Conservation (phyloP, 2,113 vertebrate genomes). For the Uropsilus gracilis region DNA sequence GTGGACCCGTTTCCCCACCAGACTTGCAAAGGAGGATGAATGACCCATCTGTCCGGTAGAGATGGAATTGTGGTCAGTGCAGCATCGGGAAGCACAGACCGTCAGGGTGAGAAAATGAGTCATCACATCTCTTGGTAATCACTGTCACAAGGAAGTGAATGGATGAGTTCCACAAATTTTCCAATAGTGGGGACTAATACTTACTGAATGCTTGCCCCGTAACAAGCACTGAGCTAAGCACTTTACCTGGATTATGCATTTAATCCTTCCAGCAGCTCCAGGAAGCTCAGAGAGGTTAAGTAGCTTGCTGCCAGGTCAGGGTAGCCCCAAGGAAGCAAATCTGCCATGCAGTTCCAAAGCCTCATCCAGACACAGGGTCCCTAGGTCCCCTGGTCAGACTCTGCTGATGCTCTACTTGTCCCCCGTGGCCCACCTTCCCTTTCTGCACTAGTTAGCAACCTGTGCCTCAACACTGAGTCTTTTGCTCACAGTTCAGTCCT, state of each 20-base stretch:
- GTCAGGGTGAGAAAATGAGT: not conserved
- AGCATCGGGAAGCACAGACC: not conserved
- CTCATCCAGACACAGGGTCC: not conserved
- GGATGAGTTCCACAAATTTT: not conserved
- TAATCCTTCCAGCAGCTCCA: constrained; percentile 23
- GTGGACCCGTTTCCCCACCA: not conserved
- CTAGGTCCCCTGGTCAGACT: too few relatives aligned
- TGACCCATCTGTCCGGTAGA: not conserved
- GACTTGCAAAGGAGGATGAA: not conserved
- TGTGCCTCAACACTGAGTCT: not conserved
- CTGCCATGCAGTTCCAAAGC: not conserved
- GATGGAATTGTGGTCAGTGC: rapidly evolving
- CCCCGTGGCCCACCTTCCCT: rapidly evolving
- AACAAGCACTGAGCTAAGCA: not conserved
- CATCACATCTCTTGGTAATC: not conserved
- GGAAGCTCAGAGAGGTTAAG: not conserved
- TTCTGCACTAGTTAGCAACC: rapidly evolving
- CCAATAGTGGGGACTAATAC: not conserved
- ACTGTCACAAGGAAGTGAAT: not conserved
- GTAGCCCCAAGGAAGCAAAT: not conserved
- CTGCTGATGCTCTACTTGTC: rapidly evolving
- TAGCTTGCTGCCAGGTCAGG: not conserved
- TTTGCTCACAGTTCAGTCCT: not conserved
- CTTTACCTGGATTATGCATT: constrained; percentile 21
- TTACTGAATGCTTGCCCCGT: not conserved